Evolutionary conservation across 2,888 invertebrate species (phyloP).

Genomic region (Bhutanitis thaidina): DNA sequence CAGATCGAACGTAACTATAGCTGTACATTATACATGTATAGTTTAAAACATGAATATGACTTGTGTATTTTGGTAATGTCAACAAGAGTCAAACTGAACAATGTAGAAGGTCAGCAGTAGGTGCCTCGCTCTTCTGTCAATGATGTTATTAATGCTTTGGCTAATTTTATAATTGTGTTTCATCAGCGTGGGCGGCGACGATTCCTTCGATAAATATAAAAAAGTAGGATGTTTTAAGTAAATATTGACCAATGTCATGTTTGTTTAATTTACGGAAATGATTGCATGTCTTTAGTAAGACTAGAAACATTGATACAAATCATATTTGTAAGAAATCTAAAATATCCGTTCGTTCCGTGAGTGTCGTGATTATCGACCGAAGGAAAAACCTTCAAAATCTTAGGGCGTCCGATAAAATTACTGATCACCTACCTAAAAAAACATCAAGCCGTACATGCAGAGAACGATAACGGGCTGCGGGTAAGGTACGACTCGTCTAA

Average conservation of each 20-base stretch:
- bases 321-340: too few relatives aligned
- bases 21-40: slow-evolving; percentile 1
- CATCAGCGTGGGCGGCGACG: slow-evolving; percentile 33
- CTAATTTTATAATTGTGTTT: slow-evolving; percentile 42
- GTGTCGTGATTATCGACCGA: too few relatives aligned
- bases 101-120: slow-evolving; percentile 32
- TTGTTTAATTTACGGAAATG: slow-evolving; percentile 28
- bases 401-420: too few relatives aligned
- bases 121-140: slow-evolving; percentile 28
- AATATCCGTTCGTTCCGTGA: too few relatives aligned
- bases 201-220: slow-evolving; percentile 31
- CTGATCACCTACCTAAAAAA: too few relatives aligned
- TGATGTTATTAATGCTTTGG: slow-evolving; percentile 30
- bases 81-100: slow-evolving; percentile 24
- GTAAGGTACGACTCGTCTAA: too few relatives aligned
- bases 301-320: too few relatives aligned
- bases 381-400: too few relatives aligned
- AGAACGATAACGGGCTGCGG: too few relatives aligned
- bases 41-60: slow-evolving; percentile 9
- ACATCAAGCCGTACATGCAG: too few relatives aligned
- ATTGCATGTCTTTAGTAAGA: too few relatives aligned
- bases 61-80: slow-evolving; percentile 18
- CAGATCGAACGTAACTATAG: too few relatives aligned
- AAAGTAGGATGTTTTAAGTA: slow-evolving; percentile 29
- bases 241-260: slow-evolving; percentile 29